A percentile compares a stretch with the other conserved stretches of the same genome.
These are phyloP conservation scores for Propsilocerus akamusi DNA, from an alignment of 1,140 invertebrate genomes.

Conservation along the genomic window DNA sequence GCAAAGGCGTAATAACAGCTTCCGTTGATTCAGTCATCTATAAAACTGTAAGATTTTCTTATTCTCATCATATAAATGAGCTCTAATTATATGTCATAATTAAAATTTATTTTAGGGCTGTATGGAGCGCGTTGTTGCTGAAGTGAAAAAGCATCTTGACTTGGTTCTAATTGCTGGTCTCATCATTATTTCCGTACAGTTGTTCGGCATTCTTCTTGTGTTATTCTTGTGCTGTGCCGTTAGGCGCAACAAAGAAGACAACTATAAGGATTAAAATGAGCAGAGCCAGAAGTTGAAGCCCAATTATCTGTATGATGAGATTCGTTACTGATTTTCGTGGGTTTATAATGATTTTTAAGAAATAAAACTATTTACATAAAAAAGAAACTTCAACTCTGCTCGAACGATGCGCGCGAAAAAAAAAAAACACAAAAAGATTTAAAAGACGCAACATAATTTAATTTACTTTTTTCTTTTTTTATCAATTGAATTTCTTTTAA, in stretches of 20 bases:
- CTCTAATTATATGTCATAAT: not conserved
- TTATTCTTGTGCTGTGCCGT: not conserved
- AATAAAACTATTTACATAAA: too few species aligned
- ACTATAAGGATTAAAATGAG: conserved; percentile 11
- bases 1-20: conserved; percentile 14
- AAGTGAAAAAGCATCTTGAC: not conserved
- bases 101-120: not conserved
- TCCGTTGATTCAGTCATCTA: conserved; percentile 10
- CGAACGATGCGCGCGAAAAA: too few species aligned
- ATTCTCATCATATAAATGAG: not conserved
- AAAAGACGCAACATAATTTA: too few species aligned
- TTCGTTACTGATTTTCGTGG: conserved; percentile 2
- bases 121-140: not conserved
- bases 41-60: not conserved
- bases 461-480: too few species aligned
- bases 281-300: not conserved
- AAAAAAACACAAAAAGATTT: too few species aligned
- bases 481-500: too few species aligned
- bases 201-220: not conserved
- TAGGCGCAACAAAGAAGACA: not conserved
- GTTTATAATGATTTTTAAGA: too few species aligned
- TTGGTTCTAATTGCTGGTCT: not conserved
- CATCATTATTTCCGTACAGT: not conserved
- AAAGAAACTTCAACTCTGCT: too few species aligned
- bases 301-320: conserved; percentile 1